Percentiles rank a stretch among this genome's conserved stretches.
phyloP scores from a whole-genome alignment of 2,113 vertebrate genomes.

The Orthochromis indermauri region DNA sequence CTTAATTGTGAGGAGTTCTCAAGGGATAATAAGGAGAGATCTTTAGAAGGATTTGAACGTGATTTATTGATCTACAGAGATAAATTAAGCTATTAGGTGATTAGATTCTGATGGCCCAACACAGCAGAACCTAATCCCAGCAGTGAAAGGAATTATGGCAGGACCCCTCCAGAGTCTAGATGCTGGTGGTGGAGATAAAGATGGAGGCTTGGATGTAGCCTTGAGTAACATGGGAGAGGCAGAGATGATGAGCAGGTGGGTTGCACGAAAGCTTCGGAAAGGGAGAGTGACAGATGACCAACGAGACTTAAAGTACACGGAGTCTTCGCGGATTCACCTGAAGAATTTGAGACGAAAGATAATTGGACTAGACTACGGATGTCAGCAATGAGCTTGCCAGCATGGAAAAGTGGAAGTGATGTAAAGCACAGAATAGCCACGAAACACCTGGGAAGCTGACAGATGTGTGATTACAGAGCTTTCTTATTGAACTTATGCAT shows the following conservation, averaged over 20 bases:
- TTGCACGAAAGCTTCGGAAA: background rate
- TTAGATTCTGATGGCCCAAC: background rate
- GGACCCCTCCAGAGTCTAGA: background rate
- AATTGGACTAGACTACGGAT: rapidly evolving
- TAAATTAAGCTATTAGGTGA: background rate
- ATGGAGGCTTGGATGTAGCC: background rate
- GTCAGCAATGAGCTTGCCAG: background rate
- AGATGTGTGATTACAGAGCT: background rate
- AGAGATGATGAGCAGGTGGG: background rate
- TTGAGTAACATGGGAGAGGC: background rate
- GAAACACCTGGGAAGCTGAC: background rate
- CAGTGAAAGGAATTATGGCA: background rate
- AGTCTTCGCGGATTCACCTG: rapidly evolving
- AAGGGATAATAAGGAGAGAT: background rate
- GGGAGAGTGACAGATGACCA: background rate
- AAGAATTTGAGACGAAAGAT: background rate
- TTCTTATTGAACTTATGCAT: background rate
- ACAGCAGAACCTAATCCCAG: background rate
- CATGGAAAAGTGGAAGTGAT: background rate
- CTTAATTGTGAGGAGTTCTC: background rate
- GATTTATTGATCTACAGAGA: background rate
- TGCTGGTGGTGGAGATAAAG: background rate
- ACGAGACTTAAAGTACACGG: rapidly evolving
- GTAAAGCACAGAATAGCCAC: background rate
- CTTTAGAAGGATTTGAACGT: rapidly evolving